These are phyloP conservation scores for Eulacestoma nigropectus DNA, from an alignment of 2,113 vertebrate genomes.

Conservation along the genomic window DNA sequence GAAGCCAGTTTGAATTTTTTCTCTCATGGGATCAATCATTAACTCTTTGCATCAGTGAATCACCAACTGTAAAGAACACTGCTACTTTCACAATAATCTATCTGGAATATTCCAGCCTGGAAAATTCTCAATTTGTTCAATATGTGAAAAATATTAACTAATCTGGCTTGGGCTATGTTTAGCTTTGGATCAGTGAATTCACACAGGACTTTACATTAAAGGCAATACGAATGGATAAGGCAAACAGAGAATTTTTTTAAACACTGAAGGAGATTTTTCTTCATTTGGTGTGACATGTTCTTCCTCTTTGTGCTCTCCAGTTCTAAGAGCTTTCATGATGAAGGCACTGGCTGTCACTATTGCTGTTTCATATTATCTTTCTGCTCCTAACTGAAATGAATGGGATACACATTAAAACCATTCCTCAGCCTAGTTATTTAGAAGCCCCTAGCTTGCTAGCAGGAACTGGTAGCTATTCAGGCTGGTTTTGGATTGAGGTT, in stretches of 20 bases:
- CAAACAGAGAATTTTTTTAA: background rate
- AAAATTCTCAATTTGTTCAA: background rate
- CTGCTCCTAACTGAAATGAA: conserved; percentile 13
- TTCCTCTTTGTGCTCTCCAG: background rate
- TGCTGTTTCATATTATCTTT: conserved; percentile 4
- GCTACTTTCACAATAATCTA: background rate
- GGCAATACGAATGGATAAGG: background rate
- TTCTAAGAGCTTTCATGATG: background rate
- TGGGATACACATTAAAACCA: conserved; percentile 9
- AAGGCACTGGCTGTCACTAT: background rate
- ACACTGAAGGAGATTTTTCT: conserved; percentile 12
- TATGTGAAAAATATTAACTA: background rate
- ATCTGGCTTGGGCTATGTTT: background rate
- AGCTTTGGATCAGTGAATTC: background rate
- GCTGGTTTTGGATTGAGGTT: background rate
- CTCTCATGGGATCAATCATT: background rate
- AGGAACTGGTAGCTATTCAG: background rate
- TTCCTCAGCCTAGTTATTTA: background rate
- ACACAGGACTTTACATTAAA: background rate
- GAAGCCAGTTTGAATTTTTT: background rate
- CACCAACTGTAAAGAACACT: background rate
- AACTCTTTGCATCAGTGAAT: background rate
- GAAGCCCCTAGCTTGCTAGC: background rate
- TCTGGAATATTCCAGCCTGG: background rate
- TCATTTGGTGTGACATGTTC: conserved; percentile 1